A percentile compares a stretch with the other conserved stretches of the same genome.
These are phyloP conservation scores for Cyphomyrus discorhynchus DNA, from an alignment of 2,113 vertebrate species.

Conservation along the genomic window DNA sequence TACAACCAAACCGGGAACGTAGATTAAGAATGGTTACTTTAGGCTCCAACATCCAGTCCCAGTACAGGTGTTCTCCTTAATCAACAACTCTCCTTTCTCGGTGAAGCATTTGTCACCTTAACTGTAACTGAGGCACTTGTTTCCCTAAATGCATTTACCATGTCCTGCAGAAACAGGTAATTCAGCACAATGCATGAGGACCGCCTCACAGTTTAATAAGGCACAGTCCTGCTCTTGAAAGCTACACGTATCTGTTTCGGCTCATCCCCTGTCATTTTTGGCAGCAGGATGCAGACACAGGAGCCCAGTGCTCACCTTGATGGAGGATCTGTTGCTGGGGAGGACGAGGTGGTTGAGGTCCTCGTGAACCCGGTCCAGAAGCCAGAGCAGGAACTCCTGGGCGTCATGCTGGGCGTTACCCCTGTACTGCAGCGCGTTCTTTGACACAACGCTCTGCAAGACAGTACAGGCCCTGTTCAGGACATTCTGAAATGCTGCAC, in stretches of 20 bases:
- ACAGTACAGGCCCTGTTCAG: constrained; percentile 13
- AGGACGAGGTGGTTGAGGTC: constrained; percentile 80
- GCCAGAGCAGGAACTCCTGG: constrained; percentile 96
- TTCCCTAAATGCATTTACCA: not conserved
- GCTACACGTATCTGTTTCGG: not conserved
- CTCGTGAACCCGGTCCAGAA: constrained; percentile 91
- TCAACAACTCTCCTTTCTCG: not conserved
- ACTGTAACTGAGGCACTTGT: not conserved
- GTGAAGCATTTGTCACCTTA: not conserved
- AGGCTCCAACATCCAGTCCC: not conserved
- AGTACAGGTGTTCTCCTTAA: not conserved
- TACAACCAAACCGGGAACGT: not conserved
- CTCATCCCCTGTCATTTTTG: not conserved
- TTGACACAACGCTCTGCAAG: constrained; percentile 81
- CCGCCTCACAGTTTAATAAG: not conserved
- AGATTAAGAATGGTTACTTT: not conserved
- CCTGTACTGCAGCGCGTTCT: constrained; percentile 87
- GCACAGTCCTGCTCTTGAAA: not conserved
- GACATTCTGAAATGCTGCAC: not conserved
- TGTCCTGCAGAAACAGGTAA: not conserved
- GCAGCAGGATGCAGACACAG: not conserved
- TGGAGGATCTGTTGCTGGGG: constrained; percentile 60
- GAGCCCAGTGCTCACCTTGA: constrained; percentile 64
- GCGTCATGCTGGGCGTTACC: constrained; percentile 94
- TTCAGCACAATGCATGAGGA: not conserved